Base-by-base conservation (phyloP, 1,140 invertebrate genomes). In the Alviniconcha marisindica region DNA sequence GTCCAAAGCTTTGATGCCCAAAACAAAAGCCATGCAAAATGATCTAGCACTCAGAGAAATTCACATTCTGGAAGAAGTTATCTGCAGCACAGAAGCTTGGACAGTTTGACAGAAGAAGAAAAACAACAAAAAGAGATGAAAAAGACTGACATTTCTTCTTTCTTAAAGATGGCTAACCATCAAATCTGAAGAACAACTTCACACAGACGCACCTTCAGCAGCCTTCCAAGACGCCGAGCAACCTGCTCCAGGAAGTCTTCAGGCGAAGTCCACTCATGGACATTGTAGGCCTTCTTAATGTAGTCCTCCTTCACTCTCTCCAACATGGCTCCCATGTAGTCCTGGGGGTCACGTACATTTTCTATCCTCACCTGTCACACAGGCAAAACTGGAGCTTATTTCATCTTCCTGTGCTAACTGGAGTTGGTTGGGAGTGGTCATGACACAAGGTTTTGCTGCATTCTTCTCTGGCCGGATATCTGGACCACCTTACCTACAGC, bases 181-280 rank as follows among this genome's bases (percentile, higher is more conserved):
- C n/a, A n/a, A n/a, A n/a, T n/a, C n/a, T n/a, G n/a, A n/a, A n/a
- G n/a, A n/a, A n/a, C n/a, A n/a, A n/a, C n/a, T n/a, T n/a, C n/a
- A n/a, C n/a, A n/a, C n/a, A n/a, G n/a, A n/a, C 73, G 69, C 83
- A 94, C 93, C 90, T 99, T 99, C 1, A 99, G 92, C 63, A 99
- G 93, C 94, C 97, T 98, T 18, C 99, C 99, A 40, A 94, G 95
- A 88, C 96, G 95, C 73, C 94, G 94, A 0, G 98, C 98, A 81
- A 99, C 90, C 93, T 99, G 96, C 91, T 98, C 97, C 69, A 99
- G 93, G 93, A 99, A 99, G 89, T 99, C 97, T 69, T 96, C 95
- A 36, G 96, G 93, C 90, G 96, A 95, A 1, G 93, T 94, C 97
- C 97, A 98, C 31, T 95, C 94, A 38, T 95, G 94, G 80, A 99